A percentile compares a stretch with the other conserved stretches of the same genome.
Evolutionary conservation across 1,140 invertebrate genomes (phyloP).

Genomic region (Cryptotermes secundus): DNA sequence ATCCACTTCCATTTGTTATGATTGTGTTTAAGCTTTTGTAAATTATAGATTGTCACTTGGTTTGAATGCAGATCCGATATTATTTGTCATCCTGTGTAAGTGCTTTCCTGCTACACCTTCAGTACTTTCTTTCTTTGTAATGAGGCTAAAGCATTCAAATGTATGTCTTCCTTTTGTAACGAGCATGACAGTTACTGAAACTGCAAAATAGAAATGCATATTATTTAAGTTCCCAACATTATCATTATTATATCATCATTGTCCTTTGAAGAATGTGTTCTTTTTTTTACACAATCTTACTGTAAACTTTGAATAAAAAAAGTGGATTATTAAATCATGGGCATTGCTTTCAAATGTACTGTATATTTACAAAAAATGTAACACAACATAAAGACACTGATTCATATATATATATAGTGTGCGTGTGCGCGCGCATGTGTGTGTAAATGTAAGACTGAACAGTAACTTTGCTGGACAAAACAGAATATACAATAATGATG

Average conservation of each 20-base stretch:
- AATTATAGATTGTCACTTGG: neutral
- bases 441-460: neutral
- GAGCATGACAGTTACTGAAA: neutral
- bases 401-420: neutral
- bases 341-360: neutral
- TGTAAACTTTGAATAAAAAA: neutral
- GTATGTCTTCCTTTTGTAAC: constrained; percentile 1
- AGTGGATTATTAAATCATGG: neutral
- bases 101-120: neutral
- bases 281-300: constrained; percentile 4
- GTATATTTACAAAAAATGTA: neutral
- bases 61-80: neutral
- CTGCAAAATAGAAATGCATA: neutral
- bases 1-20: neutral
- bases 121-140: neutral
- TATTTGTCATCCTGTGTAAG: neutral
- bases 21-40: neutral
- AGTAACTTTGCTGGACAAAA: neutral
- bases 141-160: neutral
- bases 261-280: neutral
- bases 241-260: constrained; percentile 9
- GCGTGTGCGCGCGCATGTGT: too few relatives aligned
- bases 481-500: neutral
- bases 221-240: neutral
- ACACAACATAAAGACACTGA: neutral